These are phyloP conservation scores for Oscheius sp. DNA, from an alignment of 2,888 invertebrate species.

Conservation along the genomic window DNA sequence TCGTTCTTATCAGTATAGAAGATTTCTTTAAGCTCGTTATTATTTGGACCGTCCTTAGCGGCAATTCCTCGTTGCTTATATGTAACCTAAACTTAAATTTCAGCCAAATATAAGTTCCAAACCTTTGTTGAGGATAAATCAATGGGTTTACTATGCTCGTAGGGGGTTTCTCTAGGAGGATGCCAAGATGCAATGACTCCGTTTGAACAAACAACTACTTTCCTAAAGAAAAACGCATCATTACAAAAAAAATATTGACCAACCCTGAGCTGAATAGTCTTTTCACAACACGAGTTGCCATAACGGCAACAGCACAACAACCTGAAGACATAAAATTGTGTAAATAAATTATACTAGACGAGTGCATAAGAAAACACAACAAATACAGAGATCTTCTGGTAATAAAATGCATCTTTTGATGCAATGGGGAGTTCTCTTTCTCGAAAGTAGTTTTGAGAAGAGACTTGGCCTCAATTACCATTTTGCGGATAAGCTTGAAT, in stretches of 20 bases:
- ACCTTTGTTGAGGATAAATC: slow-evolving; percentile 26
- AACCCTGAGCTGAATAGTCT: slow-evolving; percentile 9
- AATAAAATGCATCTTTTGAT: no score
- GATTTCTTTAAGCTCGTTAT: slow-evolving; percentile 70
- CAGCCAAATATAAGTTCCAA: background rate
- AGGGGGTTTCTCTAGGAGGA: slow-evolving; percentile 62
- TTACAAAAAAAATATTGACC: background rate
- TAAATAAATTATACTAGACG: no score
- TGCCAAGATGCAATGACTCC: slow-evolving; percentile 68
- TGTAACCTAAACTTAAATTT: background rate
- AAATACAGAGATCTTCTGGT: no score
- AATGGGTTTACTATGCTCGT: slow-evolving; percentile 62
- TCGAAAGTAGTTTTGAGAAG: no score
- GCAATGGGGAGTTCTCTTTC: no score
- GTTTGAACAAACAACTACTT: slow-evolving; percentile 58
- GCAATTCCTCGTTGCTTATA: background rate
- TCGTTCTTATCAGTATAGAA: slow-evolving; percentile 71
- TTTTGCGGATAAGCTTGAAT: no score
- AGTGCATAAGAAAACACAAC: no score
- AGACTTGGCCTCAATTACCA: no score
- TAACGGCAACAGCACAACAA: slow-evolving; percentile 1
- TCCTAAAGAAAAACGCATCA: slow-evolving; percentile 12
- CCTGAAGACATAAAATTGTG: no score
- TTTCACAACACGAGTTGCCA: background rate
- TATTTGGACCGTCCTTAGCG: slow-evolving; percentile 66